phyloP scores from a whole-genome alignment of 2,888 invertebrate species.

The Coronaproctus castanopsis region DNA sequence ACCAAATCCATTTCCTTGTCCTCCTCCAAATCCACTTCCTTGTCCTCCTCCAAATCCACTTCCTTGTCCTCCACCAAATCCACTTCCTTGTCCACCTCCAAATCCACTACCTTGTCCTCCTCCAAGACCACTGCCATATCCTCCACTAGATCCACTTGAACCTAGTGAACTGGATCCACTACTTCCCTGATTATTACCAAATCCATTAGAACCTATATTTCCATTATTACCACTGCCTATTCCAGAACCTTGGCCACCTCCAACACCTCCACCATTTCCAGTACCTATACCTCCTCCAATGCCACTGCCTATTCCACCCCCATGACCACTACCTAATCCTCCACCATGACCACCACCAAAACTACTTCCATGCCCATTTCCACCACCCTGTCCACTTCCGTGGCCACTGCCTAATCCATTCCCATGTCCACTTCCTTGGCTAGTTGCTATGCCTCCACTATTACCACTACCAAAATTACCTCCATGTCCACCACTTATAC shows the following conservation, averaged over 20 bases:
- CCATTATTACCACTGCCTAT: slow-evolving; percentile 2
- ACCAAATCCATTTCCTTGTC: slow-evolving; percentile 1
- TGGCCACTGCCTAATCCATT: neutral
- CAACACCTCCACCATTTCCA: slow-evolving; percentile 10
- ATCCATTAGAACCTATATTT: no score
- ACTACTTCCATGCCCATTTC: slow-evolving; percentile 7
- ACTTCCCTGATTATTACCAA: neutral
- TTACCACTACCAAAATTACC: slow-evolving; percentile 24
- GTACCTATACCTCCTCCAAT: slow-evolving; percentile 6
- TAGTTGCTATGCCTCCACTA: slow-evolving; percentile 17
- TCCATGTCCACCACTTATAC: slow-evolving; percentile 21
- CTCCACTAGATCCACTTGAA: slow-evolving; percentile 1
- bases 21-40: slow-evolving; percentile 8
- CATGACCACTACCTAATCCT: slow-evolving; percentile 6
- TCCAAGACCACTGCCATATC: slow-evolving; percentile 6
- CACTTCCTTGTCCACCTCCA: slow-evolving; percentile 4
- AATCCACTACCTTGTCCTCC: slow-evolving; percentile 2
- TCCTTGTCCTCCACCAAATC: slow-evolving; percentile 3
- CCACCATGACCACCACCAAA: slow-evolving; percentile 3
- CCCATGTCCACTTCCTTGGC: slow-evolving; percentile 8
- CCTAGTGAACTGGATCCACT: neutral
- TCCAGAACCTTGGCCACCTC: slow-evolving; percentile 5
- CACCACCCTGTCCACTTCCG: slow-evolving; percentile 14
- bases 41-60: slow-evolving; percentile 4
- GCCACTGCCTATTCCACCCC: slow-evolving; percentile 5